phyloP scores from a whole-genome alignment of 2,888 invertebrate genomes.

The Synanthedon myopaeformis region DNA sequence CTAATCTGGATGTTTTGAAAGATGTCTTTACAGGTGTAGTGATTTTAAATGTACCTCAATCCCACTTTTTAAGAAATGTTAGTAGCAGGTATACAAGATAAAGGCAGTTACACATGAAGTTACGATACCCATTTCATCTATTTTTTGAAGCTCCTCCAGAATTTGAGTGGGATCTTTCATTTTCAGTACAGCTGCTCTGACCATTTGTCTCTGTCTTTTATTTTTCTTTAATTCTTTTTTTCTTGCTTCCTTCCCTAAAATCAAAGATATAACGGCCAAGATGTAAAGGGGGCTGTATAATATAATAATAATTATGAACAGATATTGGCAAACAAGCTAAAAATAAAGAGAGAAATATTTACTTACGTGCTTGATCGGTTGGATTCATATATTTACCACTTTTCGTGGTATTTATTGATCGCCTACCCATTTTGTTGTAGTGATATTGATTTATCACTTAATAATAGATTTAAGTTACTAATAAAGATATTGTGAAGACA shows the following conservation, averaged over 20 bases:
- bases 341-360: slow-evolving; percentile 4
- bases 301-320: neutral
- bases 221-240: slow-evolving; percentile 98
- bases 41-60: no score
- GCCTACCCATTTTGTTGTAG: slow-evolving; percentile 83
- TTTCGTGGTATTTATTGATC: slow-evolving; percentile 98
- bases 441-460: no score
- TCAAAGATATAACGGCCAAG: neutral
- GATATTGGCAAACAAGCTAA: neutral
- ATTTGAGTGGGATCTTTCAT: slow-evolving; percentile 97
- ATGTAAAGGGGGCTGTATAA: neutral
- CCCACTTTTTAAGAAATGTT: no score
- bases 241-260: slow-evolving; percentile 92
- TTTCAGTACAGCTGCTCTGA: slow-evolving; percentile 95
- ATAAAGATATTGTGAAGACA: no score
- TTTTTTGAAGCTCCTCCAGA: slow-evolving; percentile 95
- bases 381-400: slow-evolving; percentile 99
- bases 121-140: slow-evolving; percentile 94
- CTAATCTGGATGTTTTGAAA: no score
- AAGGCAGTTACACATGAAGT: neutral
- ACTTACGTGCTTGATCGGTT: slow-evolving; percentile 98
- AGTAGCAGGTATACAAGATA: no score
- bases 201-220: slow-evolving; percentile 96
- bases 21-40: no score
- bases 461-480: no score